Evolutionary conservation across 2,797 vertebrate species (phyloP).

Genomic region (Cossypha polioptera): DNA sequence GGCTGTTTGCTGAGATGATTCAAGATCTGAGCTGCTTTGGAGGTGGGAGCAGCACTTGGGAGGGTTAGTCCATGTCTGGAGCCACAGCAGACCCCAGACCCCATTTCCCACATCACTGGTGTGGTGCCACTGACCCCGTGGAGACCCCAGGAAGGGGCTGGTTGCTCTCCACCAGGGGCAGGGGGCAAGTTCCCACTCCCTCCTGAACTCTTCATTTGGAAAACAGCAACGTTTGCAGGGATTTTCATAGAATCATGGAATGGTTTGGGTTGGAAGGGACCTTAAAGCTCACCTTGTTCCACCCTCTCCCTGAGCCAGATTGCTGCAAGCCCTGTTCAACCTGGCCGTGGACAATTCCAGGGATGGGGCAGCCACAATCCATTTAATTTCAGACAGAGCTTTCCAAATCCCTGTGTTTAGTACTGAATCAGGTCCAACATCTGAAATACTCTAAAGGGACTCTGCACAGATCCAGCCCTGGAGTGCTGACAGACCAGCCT

Average conservation of each 20-base stretch:
- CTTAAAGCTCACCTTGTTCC: not conserved
- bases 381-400: not conserved
- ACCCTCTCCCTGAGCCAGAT: not conserved
- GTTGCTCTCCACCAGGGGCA: accelerated
- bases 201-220: not conserved
- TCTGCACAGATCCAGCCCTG: not conserved
- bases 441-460: not conserved
- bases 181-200: not conserved
- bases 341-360: not conserved
- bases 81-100: not conserved
- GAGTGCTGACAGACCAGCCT: accelerated
- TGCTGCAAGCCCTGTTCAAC: not conserved
- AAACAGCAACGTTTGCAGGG: not conserved
- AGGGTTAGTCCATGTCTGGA: accelerated
- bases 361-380: not conserved
- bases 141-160: not conserved
- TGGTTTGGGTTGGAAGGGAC: not conserved
- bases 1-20: not conserved
- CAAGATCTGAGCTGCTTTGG: not conserved
- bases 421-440: not conserved
- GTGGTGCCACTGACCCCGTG: accelerated
- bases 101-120: accelerated
- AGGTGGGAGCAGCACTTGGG: not conserved
- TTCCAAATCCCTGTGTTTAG: not conserved
- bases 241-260: not conserved